phyloP scores from a whole-genome alignment of 2,797 vertebrate species.

The Dipus sagitta region DNA sequence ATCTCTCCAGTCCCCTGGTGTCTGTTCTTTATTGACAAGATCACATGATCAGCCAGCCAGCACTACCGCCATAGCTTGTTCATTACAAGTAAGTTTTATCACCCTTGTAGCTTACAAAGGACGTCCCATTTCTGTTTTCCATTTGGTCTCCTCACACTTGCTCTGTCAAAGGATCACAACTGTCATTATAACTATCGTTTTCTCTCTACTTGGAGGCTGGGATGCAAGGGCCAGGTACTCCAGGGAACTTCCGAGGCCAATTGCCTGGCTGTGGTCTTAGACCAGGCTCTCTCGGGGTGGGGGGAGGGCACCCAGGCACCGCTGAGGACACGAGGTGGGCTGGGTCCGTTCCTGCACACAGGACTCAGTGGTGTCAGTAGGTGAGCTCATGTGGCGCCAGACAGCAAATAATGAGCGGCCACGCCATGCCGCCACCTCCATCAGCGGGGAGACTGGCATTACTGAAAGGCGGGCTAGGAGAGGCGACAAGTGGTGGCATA shows the following conservation, averaged over 20 bases:
- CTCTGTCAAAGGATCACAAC: background rate
- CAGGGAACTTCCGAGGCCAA: background rate
- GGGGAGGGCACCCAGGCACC: background rate
- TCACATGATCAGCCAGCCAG: rapidly evolving
- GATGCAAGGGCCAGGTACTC: background rate
- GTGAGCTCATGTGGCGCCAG: constrained; percentile 12
- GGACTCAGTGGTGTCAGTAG: background rate
- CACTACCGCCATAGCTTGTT: background rate
- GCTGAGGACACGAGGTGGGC: too few species aligned
- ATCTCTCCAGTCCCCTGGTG: too few species aligned
- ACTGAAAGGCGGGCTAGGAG: constrained; percentile 75
- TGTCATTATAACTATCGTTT: rapidly evolving
- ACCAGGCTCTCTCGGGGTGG: background rate
- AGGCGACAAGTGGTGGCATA: constrained; percentile 80
- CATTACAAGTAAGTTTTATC: background rate
- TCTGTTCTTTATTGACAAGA: background rate
- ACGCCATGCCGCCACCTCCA: constrained; percentile 22
- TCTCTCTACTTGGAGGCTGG: background rate
- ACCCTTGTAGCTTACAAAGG: background rate
- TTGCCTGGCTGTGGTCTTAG: background rate
- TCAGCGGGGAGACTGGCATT: constrained; percentile 80
- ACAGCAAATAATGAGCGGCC: constrained; percentile 75
- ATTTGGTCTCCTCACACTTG: too few species aligned
- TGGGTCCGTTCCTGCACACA: too few species aligned
- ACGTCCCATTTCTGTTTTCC: background rate